Evolutionary conservation across 2,113 vertebrate genomes (phyloP).

Genomic region (Clarias macrocephalus): DNA sequence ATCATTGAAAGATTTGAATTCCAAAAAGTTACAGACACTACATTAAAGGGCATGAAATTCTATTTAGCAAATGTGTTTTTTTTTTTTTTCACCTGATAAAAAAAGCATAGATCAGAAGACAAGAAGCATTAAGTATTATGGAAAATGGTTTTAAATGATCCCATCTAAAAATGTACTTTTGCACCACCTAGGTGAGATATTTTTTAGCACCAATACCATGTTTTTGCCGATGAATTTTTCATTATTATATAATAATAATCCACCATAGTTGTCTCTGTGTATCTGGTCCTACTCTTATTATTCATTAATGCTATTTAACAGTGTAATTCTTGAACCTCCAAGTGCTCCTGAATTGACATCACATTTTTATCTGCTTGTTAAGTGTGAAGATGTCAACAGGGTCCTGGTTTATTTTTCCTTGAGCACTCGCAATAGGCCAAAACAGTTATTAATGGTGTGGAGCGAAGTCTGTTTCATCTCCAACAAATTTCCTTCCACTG

Average conservation of each 20-base stretch:
- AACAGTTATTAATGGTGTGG: constrained; percentile 51
- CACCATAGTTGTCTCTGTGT: not conserved
- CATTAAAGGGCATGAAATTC: too few relatives aligned
- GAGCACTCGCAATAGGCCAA: constrained; percentile 34
- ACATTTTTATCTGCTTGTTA: constrained; percentile 15
- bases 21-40: too few relatives aligned
- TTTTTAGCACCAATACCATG: too few relatives aligned
- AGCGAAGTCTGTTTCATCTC: constrained; percentile 67
- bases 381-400: constrained; percentile 25
- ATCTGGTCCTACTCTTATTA: not conserved
- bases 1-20: too few relatives aligned
- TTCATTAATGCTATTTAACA: not conserved
- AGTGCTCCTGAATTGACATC: not conserved
- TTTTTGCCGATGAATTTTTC: too few relatives aligned
- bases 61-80: too few relatives aligned
- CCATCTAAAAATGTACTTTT: too few relatives aligned
- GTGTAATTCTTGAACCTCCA: not conserved
- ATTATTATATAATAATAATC: not conserved
- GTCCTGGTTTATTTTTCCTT: constrained; percentile 39
- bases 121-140: too few relatives aligned
- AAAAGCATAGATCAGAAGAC: too few relatives aligned
- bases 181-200: too few relatives aligned
- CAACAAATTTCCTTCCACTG: constrained; percentile 66
- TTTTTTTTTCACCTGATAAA: too few relatives aligned
- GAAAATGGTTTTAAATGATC: too few relatives aligned